Conservation (phyloP, 2,113 vertebrate genomes). For the Bujurquina vittata region DNA sequence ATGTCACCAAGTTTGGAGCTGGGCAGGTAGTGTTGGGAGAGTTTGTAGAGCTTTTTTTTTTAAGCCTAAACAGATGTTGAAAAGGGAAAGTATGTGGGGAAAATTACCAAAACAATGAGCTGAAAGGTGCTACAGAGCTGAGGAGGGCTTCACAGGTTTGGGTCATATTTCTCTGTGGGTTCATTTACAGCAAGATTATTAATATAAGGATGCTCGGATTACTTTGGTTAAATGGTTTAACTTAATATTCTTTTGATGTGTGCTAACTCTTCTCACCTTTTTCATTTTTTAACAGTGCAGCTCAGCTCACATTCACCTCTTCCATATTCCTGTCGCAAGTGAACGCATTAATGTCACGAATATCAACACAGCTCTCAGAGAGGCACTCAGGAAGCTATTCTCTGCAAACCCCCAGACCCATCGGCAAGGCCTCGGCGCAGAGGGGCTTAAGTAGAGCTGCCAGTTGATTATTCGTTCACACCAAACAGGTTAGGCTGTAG, state of each 20-base stretch:
- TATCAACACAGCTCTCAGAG: constrained; percentile 45
- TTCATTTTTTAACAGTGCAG: background rate
- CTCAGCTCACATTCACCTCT: constrained; percentile 29
- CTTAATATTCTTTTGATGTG: background rate
- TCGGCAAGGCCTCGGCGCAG: constrained; percentile 6
- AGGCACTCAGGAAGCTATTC: constrained; percentile 26
- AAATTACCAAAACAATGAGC: background rate
- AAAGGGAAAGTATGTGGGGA: no score
- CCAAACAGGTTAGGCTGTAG: constrained; percentile 24
- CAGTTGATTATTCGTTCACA: constrained; percentile 47
- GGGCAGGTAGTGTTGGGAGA: background rate
- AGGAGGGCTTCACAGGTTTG: background rate
- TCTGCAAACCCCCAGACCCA: constrained; percentile 30
- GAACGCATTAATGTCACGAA: constrained; percentile 49
- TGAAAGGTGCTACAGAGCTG: background rate
- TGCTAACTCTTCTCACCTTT: background rate
- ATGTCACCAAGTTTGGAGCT: background rate
- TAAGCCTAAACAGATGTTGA: no score
- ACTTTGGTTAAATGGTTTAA: background rate
- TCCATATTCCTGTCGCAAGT: constrained; percentile 61
- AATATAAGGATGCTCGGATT: background rate
- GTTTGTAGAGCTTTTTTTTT: no score
- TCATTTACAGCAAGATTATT: background rate
- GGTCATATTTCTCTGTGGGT: background rate
- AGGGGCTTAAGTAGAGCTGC: constrained; percentile 2